phyloP scores from a whole-genome alignment of 2,888 invertebrate species.

The Macrophya alboannulata region DNA sequence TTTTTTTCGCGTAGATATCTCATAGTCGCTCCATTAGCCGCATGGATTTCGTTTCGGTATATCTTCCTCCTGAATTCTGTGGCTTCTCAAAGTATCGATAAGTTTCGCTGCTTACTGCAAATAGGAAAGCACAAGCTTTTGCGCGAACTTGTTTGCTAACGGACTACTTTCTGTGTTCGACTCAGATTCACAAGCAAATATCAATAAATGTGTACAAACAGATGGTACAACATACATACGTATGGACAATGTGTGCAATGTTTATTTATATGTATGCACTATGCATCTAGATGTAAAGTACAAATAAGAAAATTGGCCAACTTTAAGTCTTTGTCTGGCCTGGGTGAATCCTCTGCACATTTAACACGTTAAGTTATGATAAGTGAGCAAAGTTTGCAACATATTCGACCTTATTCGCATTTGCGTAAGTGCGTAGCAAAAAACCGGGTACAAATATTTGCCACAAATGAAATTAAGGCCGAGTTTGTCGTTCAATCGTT shows the following conservation, averaged over 20 bases:
- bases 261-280: background rate
- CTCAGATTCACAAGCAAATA: conserved; percentile 24
- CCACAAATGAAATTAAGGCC: conserved; percentile 43
- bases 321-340: background rate
- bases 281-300: background rate
- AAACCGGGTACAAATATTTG: conserved; percentile 45
- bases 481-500: conserved; percentile 48
- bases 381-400: conserved; percentile 36
- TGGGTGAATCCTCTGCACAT: background rate
- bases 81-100: background rate
- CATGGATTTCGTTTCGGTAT: background rate
- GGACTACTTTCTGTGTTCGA: background rate
- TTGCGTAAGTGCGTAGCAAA: background rate
- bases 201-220: background rate
- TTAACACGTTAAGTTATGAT: background rate
- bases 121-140: conserved; percentile 4
- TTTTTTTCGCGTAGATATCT: background rate
- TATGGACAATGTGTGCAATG: conserved; percentile 5
- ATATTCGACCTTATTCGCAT: conserved; percentile 46
- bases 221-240: background rate
- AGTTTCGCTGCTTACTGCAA: background rate
- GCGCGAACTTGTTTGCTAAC: background rate
- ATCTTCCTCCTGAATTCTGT: background rate
- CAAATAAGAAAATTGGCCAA: background rate
- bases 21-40: background rate